These are phyloP conservation scores for Pachypanchax playfairii DNA, from an alignment of 2,113 vertebrate genomes.

Conservation along the genomic window DNA sequence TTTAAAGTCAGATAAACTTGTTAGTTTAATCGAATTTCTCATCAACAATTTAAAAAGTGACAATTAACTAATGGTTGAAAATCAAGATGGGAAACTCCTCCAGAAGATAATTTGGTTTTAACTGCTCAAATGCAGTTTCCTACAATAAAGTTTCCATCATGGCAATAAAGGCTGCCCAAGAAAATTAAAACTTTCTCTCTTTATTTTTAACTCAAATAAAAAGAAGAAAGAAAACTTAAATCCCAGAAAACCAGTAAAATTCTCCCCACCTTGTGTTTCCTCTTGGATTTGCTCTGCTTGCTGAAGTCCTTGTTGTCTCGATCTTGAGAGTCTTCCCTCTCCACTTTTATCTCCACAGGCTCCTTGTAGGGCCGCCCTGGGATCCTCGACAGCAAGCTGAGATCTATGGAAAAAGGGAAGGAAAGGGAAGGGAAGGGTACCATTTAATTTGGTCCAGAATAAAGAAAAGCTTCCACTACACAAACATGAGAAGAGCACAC, in stretches of 20 bases:
- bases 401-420: slow-evolving; percentile 74
- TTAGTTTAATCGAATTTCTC: neutral
- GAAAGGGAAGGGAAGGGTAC: slow-evolving; percentile 17
- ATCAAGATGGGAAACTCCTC: neutral
- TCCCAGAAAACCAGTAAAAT: neutral
- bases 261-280: slow-evolving; percentile 90
- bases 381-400: slow-evolving; percentile 91
- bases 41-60: neutral
- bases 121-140: no score
- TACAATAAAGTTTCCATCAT: no score
- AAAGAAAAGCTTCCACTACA: slow-evolving; percentile 7
- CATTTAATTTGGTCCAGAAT: slow-evolving; percentile 29
- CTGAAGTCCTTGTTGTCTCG: slow-evolving; percentile 86
- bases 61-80: slow-evolving; percentile 6
- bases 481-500: neutral
- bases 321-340: slow-evolving; percentile 86
- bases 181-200: no score
- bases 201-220: no score
- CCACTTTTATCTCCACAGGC: slow-evolving; percentile 83
- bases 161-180: no score
- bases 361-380: slow-evolving; percentile 94
- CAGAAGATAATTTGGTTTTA: no score
- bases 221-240: neutral
- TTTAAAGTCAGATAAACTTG: neutral
- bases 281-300: slow-evolving; percentile 91